Base-by-base conservation (phyloP, 1,140 invertebrate genomes). In the Solen grandis region DNA sequence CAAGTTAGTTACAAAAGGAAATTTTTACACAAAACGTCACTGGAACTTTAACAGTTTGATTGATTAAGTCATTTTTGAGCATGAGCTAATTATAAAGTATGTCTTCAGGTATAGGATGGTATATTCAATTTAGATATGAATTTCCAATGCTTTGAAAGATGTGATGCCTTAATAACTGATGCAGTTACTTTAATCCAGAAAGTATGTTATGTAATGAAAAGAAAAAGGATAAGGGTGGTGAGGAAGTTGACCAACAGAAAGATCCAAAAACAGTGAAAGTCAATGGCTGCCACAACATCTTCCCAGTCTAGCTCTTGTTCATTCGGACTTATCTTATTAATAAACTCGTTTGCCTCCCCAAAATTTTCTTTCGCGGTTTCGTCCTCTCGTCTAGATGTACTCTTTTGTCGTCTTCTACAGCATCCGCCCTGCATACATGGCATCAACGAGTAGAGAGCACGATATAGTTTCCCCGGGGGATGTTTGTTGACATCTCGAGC, bases 241-340 rank as follows among this genome's bases (percentile, higher is more conserved):
- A 66, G 19, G 19, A 38, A 38, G 1, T 35, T 66, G 25, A 66
- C 38, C 4, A 25, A 1, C 1, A 38, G 16, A 5, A 41, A 66
- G 8, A 66, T 19, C 62, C 62, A 66, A 46, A 66, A 66, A 16
- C 38, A 66, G 5, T 41, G 22, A 41, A 8, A 38, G 29, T 66
- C 62, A 41, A 66, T 38, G 13, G 62, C 62, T n/a, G 38, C 25
- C 25, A 41, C 25, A n/a, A 66, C 62, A 41, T 66, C 35, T 66
- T 13, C 16, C 62, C 62, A 66, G 29, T 66, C 19, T 25, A 25
- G 50, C 5, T 14, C 19, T 16, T 62, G 31, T 8, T 62, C 59
- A 3, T 25, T 62, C 1, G 0, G 31, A 33, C 2, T 13, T 3
- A 3, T 35, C n/a, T n/a, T n/a, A n/a, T n/a, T n/a, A n/a, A n/a